A percentile compares a stretch with the other conserved stretches of the same genome.
These are phyloP conservation scores for Pempheris klunzingeri DNA, from an alignment of 2,797 vertebrate genomes.

Conservation along the genomic window DNA sequence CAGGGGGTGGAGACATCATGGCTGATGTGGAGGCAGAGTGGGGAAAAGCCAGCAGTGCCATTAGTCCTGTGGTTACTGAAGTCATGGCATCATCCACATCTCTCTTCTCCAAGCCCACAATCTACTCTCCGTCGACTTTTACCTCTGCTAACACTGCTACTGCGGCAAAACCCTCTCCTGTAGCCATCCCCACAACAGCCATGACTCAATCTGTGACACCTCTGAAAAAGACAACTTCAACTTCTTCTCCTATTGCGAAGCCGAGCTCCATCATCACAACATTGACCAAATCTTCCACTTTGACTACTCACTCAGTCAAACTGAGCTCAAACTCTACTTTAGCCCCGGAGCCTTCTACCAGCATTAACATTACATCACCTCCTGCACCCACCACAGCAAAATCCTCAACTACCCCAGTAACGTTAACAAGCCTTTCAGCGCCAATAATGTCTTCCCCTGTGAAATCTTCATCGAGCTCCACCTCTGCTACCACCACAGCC, in stretches of 20 bases:
- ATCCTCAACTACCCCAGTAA: conserved; percentile 47
- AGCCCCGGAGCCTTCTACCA: conserved; percentile 24
- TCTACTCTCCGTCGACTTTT: conserved; percentile 53
- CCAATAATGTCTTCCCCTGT: conserved; percentile 51
- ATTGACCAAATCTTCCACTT: conserved; percentile 67
- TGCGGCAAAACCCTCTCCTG: conserved; percentile 54
- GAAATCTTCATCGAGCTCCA: conserved; percentile 46
- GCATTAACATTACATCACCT: conserved; percentile 47
- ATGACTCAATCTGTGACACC: conserved; percentile 25
- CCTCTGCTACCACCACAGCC: conserved; percentile 38
- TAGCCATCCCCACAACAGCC: conserved; percentile 17
- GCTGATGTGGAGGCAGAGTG: conserved; percentile 94
- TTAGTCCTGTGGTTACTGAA: conserved; percentile 71
- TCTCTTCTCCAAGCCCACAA: conserved; percentile 61
- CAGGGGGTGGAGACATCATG: conserved; percentile 95
- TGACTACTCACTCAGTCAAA: conserved; percentile 62
- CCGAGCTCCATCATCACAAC: conserved; percentile 58
- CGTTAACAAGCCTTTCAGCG: conserved; percentile 42
- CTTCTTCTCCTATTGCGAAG: conserved; percentile 50
- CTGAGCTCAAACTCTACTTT: conserved; percentile 45
- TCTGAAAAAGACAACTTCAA: conserved; percentile 30
- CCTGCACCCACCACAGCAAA: conserved; percentile 40
- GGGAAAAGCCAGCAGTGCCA: conserved; percentile 82
- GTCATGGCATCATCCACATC: conserved; percentile 56
- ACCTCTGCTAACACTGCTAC: conserved; percentile 43